phyloP scores from a whole-genome alignment of 2,113 vertebrate genomes.

The Bubo scandiacus region DNA sequence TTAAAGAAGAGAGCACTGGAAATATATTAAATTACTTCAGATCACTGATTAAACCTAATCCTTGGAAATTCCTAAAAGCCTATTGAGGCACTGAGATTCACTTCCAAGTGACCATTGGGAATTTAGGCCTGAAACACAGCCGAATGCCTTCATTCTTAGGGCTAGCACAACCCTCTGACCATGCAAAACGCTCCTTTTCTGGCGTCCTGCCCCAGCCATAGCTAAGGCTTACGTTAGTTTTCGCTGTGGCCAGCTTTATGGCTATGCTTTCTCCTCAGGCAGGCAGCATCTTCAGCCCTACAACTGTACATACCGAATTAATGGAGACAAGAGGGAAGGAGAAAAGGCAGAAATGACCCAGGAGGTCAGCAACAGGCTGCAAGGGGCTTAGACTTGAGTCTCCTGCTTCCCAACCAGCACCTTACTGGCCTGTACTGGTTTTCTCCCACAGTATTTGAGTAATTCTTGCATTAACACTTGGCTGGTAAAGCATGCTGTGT shows the following conservation, averaged over 20 bases:
- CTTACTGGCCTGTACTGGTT: not conserved
- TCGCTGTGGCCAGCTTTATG: not conserved
- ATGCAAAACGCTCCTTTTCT: not conserved
- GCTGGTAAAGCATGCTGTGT: too few species aligned
- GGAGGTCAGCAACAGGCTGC: not conserved
- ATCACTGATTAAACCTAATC: slow-evolving; percentile 38
- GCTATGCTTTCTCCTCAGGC: not conserved
- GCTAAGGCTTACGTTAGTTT: not conserved
- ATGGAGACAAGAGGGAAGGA: not conserved
- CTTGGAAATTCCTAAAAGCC: slow-evolving; percentile 11
- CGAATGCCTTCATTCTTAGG: not conserved
- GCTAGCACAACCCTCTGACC: not conserved
- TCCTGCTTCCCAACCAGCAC: not conserved
- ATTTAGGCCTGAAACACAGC: not conserved
- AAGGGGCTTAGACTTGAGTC: not conserved
- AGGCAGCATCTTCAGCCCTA: not conserved
- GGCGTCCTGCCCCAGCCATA: not conserved
- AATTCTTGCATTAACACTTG: not conserved
- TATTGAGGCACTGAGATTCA: not conserved
- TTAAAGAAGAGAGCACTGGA: slow-evolving; percentile 59
- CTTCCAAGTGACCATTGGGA: not conserved
- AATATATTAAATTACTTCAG: slow-evolving; percentile 58
- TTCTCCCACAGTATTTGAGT: not conserved
- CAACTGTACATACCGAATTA: not conserved
- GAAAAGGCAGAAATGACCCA: not conserved